Evolutionary conservation across 2,888 invertebrate genomes (phyloP), one percentile per base, ranked within the genome.

Genomic region (Coenonympha arcania): DNA sequence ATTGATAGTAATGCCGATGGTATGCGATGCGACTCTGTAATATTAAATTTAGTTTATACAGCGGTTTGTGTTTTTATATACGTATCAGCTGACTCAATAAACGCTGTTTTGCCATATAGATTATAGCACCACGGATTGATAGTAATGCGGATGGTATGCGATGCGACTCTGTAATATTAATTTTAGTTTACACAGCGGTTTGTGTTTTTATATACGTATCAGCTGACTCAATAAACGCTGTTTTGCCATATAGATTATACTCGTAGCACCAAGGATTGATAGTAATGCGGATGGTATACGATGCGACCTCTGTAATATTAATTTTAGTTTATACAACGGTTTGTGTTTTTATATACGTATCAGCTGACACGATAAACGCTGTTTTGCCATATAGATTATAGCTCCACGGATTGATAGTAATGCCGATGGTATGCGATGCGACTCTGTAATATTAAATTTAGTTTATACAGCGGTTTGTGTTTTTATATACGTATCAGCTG

Each of bases 361-460:
- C n/a, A n/a, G n/a, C n/a, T n/a, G n/a, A n/a, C n/a, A n/a, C n/a
- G n/a, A n/a, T n/a, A n/a, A n/a, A n/a, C n/a, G n/a, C n/a, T n/a
- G n/a, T n/a, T n/a, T n/a, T n/a, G n/a, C n/a, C n/a, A n/a, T n/a
- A n/a, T n/a, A n/a, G n/a, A n/a, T n/a, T n/a, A n/a, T n/a, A 71
- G 65, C 70, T 66, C 60, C 60, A 36, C 46, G 64, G 60, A 66
- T 62, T 66, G 72, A 69, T 71, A 66, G 66, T 65, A 34, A 66
- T 66, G 34, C 45, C 13, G 26, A 64, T 65, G 66, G 69, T 50
- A 66, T 65, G 51, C 47, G 50, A 43, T 50, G 52, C 31, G n/a
- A n/a, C 55, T 70, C 55, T 71, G 71, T 71, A 73, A 74, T 75
- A 73, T 75, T 76, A 73, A 73, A 75, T 63, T 45, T 50, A 44